Base-by-base conservation (phyloP, 2,888 invertebrate species). In the Strigamia crassipes region DNA sequence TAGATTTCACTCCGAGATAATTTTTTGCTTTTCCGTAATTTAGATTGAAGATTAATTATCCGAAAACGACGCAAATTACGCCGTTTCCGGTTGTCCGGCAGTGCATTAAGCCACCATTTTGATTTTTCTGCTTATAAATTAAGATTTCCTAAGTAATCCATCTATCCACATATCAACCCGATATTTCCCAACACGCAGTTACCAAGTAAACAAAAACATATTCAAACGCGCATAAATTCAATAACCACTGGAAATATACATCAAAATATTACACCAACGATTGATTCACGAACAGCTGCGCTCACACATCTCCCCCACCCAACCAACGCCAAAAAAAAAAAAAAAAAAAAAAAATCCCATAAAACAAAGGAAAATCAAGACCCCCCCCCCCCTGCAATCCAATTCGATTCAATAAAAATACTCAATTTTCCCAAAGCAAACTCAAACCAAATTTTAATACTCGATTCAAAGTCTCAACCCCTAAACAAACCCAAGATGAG, bases 211-310 rank as follows among this genome's bases (percentile, higher is more conserved):
- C 18, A 51, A 51, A 51, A 51, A 51, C 10, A 51, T n/a, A 51
- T n/a, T 51, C 18, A 15, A 51, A 51, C 1, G 51, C 18, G 51
- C n/a, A 51, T 51, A n/a, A 9, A 15, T 51, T 51, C 51, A 51
- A 51, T 51, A 51, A 51, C n/a, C 51, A n/a, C 51, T n/a, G n/a
- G 18, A 51, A 46, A 15, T 51, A 51, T 18, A 51, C n/a, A 51
- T 51, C 51, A 15, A 51, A 51, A n/a, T 4, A 51, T 18, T 51
- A 18, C 51, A 51, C 4, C 51, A 51, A 51, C 18, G 51, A 18
- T 51, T 51, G 51, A 51, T 51, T 51, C n/a, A 51, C 51, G n/a
- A 51, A 51, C 51, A 51, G 51, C 51, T 51, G 51, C n/a, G 51
- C 51, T 15, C 51, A n/a, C 51, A n/a, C 18, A 51, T n/a, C 18